These are phyloP conservation scores for Acronicta aceris DNA, from an alignment of 2,888 invertebrate genomes.

Conservation along the genomic window DNA sequence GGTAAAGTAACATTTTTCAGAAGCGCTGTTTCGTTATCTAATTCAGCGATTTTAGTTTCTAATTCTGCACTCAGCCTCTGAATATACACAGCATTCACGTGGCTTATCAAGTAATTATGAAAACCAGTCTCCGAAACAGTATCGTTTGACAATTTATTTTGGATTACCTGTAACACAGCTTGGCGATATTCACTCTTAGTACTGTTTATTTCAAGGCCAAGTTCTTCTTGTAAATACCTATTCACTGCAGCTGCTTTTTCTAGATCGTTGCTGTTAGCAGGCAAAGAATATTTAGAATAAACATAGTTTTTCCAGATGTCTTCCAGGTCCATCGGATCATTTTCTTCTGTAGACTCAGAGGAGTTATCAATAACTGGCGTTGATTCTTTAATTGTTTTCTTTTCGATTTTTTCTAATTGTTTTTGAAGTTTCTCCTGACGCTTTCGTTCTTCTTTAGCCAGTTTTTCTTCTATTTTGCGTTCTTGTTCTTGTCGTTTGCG, in stretches of 20 bases:
- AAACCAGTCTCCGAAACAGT: slow-evolving; percentile 65
- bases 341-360: slow-evolving; percentile 65
- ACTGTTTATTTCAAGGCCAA: slow-evolving; percentile 74
- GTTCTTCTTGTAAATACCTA: slow-evolving; percentile 75
- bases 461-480: slow-evolving; percentile 64
- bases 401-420: slow-evolving; percentile 63
- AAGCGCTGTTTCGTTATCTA: slow-evolving; percentile 76
- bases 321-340: slow-evolving; percentile 75
- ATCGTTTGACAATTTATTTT: slow-evolving; percentile 70
- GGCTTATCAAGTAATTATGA: slow-evolving; percentile 70
- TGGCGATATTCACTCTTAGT: slow-evolving; percentile 78
- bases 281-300: slow-evolving; percentile 77
- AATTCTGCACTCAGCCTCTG: slow-evolving; percentile 71
- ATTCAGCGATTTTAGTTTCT: slow-evolving; percentile 74
- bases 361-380: slow-evolving; percentile 56
- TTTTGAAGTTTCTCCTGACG: slow-evolving; percentile 58
- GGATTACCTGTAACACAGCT: slow-evolving; percentile 75
- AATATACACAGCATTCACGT: slow-evolving; percentile 73
- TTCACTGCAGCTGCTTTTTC: slow-evolving; percentile 74
- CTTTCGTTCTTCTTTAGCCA: slow-evolving; percentile 61
- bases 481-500: slow-evolving; percentile 63
- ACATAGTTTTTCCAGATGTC: slow-evolving; percentile 80
- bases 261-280: slow-evolving; percentile 67
- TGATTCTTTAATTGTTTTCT: slow-evolving; percentile 62
- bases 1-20: slow-evolving; percentile 72